These are phyloP conservation scores for Spodoptera picta DNA, from an alignment of 2,888 invertebrate genomes.

Conservation along the genomic window DNA sequence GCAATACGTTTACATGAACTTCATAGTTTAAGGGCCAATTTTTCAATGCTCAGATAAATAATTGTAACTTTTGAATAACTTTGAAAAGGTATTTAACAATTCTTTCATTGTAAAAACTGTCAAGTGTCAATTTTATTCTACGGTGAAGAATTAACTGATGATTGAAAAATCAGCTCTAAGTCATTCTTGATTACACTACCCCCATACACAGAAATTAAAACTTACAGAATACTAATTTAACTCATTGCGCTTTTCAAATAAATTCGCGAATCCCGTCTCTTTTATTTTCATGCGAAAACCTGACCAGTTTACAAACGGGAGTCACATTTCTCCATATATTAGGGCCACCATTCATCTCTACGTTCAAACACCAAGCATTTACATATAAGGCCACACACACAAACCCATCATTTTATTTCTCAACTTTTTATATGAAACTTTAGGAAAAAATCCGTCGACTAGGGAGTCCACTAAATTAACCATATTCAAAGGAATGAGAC, in stretches of 20 bases:
- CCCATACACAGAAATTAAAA: neutral
- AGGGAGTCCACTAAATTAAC: constrained; percentile 72
- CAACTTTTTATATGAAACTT: constrained; percentile 64
- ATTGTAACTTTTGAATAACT: too few species aligned
- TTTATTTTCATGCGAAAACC: constrained; percentile 34
- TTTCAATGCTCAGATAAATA: too few species aligned
- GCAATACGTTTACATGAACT: too few species aligned
- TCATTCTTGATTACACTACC: too few species aligned
- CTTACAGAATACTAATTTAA: constrained; percentile 4
- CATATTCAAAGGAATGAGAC: constrained; percentile 73
- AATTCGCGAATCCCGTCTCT: constrained; percentile 21
- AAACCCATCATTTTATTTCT: constrained; percentile 50
- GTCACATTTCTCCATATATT: constrained; percentile 31
- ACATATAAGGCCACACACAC: constrained; percentile 30
- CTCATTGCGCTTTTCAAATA: constrained; percentile 13
- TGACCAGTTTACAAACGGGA: constrained; percentile 31
- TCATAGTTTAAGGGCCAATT: too few species aligned
- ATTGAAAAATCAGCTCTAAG: too few species aligned
- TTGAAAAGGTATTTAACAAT: too few species aligned
- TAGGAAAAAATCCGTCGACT: constrained; percentile 61
- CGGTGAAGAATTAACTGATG: too few species aligned
- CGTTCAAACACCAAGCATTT: constrained; percentile 32
- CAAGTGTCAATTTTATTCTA: too few species aligned
- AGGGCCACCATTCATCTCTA: constrained; percentile 32
- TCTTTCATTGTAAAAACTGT: too few species aligned